Conservation (phyloP, 2,888 invertebrate species). For the Mesorhabditis spiculigera region DNA sequence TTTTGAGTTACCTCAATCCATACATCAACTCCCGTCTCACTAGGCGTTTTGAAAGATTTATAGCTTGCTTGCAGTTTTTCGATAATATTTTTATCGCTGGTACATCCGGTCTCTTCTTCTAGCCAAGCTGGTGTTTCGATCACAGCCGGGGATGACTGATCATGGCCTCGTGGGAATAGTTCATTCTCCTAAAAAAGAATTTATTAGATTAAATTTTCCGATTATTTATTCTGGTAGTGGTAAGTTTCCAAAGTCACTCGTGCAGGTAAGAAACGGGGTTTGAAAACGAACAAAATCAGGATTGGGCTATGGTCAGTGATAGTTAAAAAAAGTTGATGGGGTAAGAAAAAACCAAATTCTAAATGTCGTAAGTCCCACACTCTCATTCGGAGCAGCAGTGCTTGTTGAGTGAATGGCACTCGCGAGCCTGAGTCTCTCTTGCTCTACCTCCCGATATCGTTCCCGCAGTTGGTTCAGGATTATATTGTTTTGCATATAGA, state of each 20-base stretch:
- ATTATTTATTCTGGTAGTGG: background rate
- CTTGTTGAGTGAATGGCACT: background rate
- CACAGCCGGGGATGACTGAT: background rate
- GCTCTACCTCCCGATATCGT: slow-evolving; percentile 36
- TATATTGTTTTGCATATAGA: slow-evolving; percentile 38
- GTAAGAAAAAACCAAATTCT: background rate
- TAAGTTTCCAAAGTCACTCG: no score
- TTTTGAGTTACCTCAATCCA: slow-evolving; percentile 42
- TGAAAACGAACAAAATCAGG: no score
- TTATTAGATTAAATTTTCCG: background rate
- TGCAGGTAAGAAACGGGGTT: no score
- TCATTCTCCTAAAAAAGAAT: slow-evolving; percentile 15
- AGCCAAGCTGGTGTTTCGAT: background rate
- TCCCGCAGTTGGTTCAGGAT: slow-evolving; percentile 36
- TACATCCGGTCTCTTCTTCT: slow-evolving; percentile 47
- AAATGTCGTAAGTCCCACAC: background rate
- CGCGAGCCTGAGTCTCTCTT: background rate
- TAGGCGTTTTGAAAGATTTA: slow-evolving; percentile 43
- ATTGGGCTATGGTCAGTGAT: background rate
- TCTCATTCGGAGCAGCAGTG: no score
- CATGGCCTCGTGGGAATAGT: slow-evolving; percentile 9
- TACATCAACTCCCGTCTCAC: slow-evolving; percentile 49
- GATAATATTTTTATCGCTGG: slow-evolving; percentile 47
- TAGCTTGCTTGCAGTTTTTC: slow-evolving; percentile 43
- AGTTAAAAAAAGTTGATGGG: background rate